Evolutionary conservation across 2,888 invertebrate genomes (phyloP), one percentile per base, ranked within the genome.

Genomic region (Drosophila acutilabella): DNA sequence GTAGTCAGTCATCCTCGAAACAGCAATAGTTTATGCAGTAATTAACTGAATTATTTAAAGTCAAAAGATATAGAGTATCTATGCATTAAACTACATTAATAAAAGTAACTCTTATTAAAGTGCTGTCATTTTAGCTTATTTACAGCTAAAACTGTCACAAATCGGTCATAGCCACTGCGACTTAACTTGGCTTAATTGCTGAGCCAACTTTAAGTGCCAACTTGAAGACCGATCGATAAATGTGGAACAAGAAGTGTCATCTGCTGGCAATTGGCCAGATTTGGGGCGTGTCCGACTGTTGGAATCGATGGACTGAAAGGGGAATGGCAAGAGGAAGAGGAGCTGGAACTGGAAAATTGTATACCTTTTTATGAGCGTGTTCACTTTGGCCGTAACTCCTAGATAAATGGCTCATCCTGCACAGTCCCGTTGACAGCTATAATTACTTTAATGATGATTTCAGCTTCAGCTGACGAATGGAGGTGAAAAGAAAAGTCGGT

Each of bases 371-470:
- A 61, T 61, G 68, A 16, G 68, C 54, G 59, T 66, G 62, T 70
- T 36, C 54, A 30, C 33, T 16, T 47, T 30, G 30, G 30, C 44
- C 33, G 23, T 36, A 11, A 14, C 44, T 38, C 20, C 42, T 33
- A 33, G 23, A 59, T 66, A 61, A 67, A 61, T 76, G 44, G 30
- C 41, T 53, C 66, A 66, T 71, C 66, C 77, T 51, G 11, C 61
- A 52, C 18, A 44, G 38, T 57, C 61, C 48, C 74, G 74, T 56
- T 79, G 81, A 79, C 79, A 84, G 71, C 76, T 69, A 84, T 81
- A 84, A 81, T 84, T 81, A 81, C 81, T 81, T 81, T 81, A 84
- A 81, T 81, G 81, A 81, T 73, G 81, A 79, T 81, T 81, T 78
- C 81, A 73, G 80, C 64, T 54, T n/a, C 23, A 56, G 44, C 45